These are phyloP conservation scores for Drosophila pruinosa DNA, from an alignment of 1,140 invertebrate genomes.

Conservation along the genomic window DNA sequence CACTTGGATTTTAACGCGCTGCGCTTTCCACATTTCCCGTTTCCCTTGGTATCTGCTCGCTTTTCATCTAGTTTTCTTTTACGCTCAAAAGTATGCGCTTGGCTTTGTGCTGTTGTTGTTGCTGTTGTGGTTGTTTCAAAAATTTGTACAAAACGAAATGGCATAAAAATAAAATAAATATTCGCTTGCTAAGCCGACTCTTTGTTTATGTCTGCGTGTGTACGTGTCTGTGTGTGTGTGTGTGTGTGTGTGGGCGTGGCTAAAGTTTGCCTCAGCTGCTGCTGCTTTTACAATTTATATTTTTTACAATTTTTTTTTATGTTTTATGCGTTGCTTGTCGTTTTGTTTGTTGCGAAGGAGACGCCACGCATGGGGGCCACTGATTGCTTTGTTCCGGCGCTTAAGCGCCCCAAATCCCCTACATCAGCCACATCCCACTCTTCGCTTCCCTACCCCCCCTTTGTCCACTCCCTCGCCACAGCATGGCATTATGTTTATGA, in stretches of 20 bases:
- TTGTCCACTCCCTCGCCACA: neutral
- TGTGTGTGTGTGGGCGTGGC: conserved; percentile 24
- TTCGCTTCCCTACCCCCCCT: neutral
- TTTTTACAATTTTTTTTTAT: conserved; percentile 19
- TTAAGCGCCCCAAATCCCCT: conserved; percentile 52
- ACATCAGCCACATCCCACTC: conserved; percentile 12
- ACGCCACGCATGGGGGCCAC: conserved; percentile 57
- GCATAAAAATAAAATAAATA: conserved; percentile 51
- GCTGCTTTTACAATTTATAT: conserved; percentile 15
- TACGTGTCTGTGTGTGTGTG: neutral
- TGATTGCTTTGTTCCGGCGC: conserved; percentile 78
- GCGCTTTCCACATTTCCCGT: conserved; percentile 2
- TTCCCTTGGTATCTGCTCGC: neutral
- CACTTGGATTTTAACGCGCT: conserved; percentile 36
- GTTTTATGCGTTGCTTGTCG: conserved; percentile 38
- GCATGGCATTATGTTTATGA: conserved; percentile 34
- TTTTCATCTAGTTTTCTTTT: conserved; percentile 44
- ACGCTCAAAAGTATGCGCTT: conserved; percentile 21
- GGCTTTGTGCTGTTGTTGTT: conserved; percentile 18
- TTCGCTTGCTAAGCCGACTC: conserved; percentile 36
- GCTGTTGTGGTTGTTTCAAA: conserved; percentile 29
- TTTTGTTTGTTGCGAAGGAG: conserved; percentile 9
- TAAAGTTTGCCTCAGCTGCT: conserved; percentile 29
- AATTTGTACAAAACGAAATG: conserved; percentile 49
- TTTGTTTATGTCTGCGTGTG: conserved; percentile 27